phyloP scores from a whole-genome alignment of 1,140 invertebrate species.

The Hetaerina americana region DNA sequence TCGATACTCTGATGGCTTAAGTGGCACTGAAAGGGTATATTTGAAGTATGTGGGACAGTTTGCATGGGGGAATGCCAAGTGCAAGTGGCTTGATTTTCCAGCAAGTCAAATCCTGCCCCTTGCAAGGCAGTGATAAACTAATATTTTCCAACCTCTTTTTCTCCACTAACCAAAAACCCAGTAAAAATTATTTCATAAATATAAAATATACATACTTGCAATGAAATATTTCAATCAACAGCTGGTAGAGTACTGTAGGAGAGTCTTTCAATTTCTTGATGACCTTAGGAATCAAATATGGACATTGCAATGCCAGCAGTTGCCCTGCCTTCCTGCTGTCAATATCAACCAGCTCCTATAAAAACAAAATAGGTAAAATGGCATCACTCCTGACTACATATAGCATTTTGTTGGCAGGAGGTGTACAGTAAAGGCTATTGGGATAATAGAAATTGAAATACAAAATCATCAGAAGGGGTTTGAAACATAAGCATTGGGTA shows the following conservation, averaged over 20 bases:
- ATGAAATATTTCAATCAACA: constrained; percentile 32
- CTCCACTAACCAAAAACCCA: too few species aligned
- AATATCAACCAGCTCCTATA: constrained; percentile 32
- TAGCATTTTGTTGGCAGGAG: too few species aligned
- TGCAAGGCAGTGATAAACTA: constrained; percentile 8
- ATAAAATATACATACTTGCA: constrained; percentile 24
- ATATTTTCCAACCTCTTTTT: constrained; percentile 4
- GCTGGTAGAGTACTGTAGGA: constrained; percentile 16
- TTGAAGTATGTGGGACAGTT: too few species aligned
- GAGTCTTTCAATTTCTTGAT: constrained; percentile 13
- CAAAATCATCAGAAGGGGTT: too few species aligned
- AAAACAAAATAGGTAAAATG: too few species aligned
- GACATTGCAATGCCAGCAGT: constrained; percentile 21
- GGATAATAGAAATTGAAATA: too few species aligned
- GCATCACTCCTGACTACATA: too few species aligned
- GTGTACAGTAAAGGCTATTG: too few species aligned
- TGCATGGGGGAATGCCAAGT: constrained; percentile 8
- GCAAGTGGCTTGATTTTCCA: too few species aligned
- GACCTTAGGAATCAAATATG: constrained; percentile 18
- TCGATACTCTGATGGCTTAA: too few species aligned
- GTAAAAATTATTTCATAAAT: not conserved
- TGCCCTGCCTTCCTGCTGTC: constrained; percentile 28
- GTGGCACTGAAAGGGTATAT: too few species aligned
- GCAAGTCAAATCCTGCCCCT: constrained; percentile 3
- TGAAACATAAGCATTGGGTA: too few species aligned